phyloP scores from a whole-genome alignment of 2,888 invertebrate genomes.

The Diarsia rubi region DNA sequence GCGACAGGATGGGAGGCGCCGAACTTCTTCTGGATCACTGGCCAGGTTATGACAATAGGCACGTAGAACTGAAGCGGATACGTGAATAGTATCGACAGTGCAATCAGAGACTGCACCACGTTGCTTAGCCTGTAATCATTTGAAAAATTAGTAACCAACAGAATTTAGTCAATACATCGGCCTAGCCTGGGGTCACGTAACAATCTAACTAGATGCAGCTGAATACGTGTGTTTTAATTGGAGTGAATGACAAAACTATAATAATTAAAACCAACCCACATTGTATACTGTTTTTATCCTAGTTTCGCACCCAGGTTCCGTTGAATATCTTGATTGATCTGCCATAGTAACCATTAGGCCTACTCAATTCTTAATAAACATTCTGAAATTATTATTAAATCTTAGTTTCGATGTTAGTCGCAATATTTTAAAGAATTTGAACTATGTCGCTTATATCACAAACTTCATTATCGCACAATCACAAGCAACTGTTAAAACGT shows the following conservation, averaged over 20 bases:
- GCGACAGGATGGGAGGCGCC: slow-evolving; percentile 90
- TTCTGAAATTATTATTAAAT: too few species aligned
- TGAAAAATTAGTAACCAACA: background rate
- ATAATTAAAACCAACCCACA: too few species aligned
- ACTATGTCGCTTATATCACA: too few species aligned
- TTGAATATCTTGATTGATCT: too few species aligned
- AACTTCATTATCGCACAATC: too few species aligned
- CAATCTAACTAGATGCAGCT: background rate
- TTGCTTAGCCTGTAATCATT: slow-evolving; percentile 93
- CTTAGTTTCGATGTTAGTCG: too few species aligned
- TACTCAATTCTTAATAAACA: too few species aligned
- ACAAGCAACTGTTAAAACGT: too few species aligned
- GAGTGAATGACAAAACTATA: background rate
- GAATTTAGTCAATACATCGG: background rate
- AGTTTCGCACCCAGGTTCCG: too few species aligned
- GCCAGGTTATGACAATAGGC: slow-evolving; percentile 97
- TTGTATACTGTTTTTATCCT: too few species aligned
- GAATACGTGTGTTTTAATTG: background rate
- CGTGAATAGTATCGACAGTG: slow-evolving; percentile 96
- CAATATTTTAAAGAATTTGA: too few species aligned
- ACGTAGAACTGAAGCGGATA: slow-evolving; percentile 99
- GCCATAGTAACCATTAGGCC: too few species aligned
- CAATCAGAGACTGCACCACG: slow-evolving; percentile 95
- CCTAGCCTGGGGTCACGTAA: background rate
- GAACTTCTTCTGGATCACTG: slow-evolving; percentile 90